Evolutionary conservation across 2,797 vertebrate species (phyloP), one percentile per base, ranked within the genome.

Genomic region (Mormyrops boulengeri): DNA sequence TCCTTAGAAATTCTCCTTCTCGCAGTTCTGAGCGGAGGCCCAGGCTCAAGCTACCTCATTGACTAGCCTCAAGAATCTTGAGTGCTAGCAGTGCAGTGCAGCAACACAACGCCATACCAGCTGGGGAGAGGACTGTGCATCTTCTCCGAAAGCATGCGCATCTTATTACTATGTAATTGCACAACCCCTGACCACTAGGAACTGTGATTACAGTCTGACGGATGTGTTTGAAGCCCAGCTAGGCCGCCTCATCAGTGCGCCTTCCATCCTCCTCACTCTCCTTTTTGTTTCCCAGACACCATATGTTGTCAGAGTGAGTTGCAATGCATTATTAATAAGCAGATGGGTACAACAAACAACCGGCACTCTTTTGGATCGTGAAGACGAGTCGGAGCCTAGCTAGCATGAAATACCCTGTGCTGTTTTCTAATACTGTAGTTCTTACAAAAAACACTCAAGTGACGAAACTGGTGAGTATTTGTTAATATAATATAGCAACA

Each of bases 261-360:
- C 57, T 60, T 4, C 52, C 38, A 1, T 47, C 7, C 34, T 60
- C n/a, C 57, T 17, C 19, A 19, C 87, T 66, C 87, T 66, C 57
- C 17, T 17, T 34, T 88, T 44, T 66, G 87, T 62, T 60, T 62
- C 9, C 17, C 50, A 47, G 87, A 88, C 22, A 30, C 87, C 87
- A 66, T 88, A 66, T 88, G 87, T 66, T 66, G 87, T 60, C 55
- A 66, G 30, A 30, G 57, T 66, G 34, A 62, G 57, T 57, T 87
- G 50, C 6, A 38, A 73, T 87, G 84, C 62, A 87, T 89, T 89
- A 89, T 89, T 89, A 85, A 89, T 73, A 44, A 89, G 47, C 49
- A 86, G 84, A 89, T 57, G 47, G 22, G 53, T 52, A 66, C 47
- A 73, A 22, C 30, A 69, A 73, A 88, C 44, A 88, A 19, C 38